Base-by-base conservation (phyloP, 2,888 invertebrate species). In the Biston betularia region DNA sequence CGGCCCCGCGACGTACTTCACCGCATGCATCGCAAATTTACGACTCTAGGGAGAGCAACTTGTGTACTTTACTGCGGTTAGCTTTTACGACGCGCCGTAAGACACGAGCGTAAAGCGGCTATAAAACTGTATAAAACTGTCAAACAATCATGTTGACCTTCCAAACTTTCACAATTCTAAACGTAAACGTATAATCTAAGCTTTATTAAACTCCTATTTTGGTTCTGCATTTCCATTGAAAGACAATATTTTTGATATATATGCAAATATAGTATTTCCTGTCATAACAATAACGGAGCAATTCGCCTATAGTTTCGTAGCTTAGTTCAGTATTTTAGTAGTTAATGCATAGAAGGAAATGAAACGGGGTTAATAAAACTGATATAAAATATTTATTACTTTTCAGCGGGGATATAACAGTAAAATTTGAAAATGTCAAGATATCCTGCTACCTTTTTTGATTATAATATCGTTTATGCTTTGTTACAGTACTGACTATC, bases 21-120 rank as follows among this genome's bases (percentile, higher is more conserved):
- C 87, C 88, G 84, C 89, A 87, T 89, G 88, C 89, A 89, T 88
- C 90, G 89, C 89, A 90, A 90, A 92, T 90, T 90, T 89, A 88
- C 88, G 83, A 82, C 84, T 81, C 89, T 86, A 87, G 78, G 80
- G 88, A 85, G 89, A 88, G 86, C 88, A 88, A 90, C 86, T 90
- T 90, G 90, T 90, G 89, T 91, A 90, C 89, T 89, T 89, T 89
- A 89, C 85, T 89, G 89, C 84, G 89, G 89, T 88, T 84, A 89
- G 88, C 89, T 88, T 88, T 84, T 83, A 82, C 81, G 75, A 78
- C 75, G 75, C 74, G 75, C 76, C 74, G 67, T 77, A 79, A 81
- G 81, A 73, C 72, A 81, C 79, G 74, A 79, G 78, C 81, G 75
- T 65, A 68, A 63, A 54, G 67, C 63, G 67, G 69, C 70, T 72